Evolutionary conservation across 2,113 vertebrate genomes (phyloP), one percentile per base, ranked within the genome.

Genomic region (Martes martes): DNA sequence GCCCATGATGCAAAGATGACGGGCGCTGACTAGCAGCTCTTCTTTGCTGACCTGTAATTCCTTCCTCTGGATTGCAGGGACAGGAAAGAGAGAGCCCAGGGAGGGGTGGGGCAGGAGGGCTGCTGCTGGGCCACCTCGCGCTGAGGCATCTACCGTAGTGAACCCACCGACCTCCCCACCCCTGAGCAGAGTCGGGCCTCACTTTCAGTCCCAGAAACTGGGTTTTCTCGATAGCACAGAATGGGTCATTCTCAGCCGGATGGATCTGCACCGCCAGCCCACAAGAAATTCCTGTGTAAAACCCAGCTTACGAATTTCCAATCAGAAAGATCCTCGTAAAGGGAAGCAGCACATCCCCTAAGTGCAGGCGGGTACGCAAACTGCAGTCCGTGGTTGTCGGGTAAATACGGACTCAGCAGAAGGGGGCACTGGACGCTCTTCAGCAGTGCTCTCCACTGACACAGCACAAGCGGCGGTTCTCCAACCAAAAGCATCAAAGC

Each of bases 341-440:
- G 19, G 42, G 14, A 86, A 50, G 65, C 3, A 24, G 59, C 45
- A 26, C 16, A 61, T 1, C 33, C 23, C 39, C 39, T 42, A 26
- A 6, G 18, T 18, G 13, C 45, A 63, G 18, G 9, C 11, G 65
- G 11, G 16, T 3, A 15, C 0, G 0, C 31, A 18, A 85, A 33
- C 50, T 16, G 45, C 0, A 39, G 55, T 24, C 39, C 18, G 26
- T 42, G 45, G 63, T 26, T 67, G n/a, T 71, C 7, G 15, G 26
- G 42, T 67, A 91, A 50, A 59, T 0, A 59, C 7, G 13, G 65
- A 67, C 55, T 36, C n/a, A 36, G n/a, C 26, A 83, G n/a, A 83
- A 52, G 50, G n/a, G 28, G 21, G 31, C 23, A 36, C 21, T 15
- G 28, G 13, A 16, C 2, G 42, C 31, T 26, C 31, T 7, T 26